Evolutionary conservation across 2,113 vertebrate species (phyloP), one percentile per base, ranked within the genome.

Genomic region (Chloropsis hardwickii): DNA sequence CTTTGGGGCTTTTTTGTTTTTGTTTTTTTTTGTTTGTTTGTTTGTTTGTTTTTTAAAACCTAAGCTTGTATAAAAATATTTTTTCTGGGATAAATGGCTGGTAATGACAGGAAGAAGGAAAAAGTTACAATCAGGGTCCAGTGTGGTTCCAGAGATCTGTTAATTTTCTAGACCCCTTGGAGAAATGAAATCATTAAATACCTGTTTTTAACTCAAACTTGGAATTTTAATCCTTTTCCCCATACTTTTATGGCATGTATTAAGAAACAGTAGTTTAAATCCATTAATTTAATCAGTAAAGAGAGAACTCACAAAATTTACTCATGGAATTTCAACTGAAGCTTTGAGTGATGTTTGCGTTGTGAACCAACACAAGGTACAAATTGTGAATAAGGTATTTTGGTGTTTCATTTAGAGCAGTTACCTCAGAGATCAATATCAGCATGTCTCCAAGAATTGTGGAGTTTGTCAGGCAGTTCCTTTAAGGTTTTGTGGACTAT

Each of bases 371-470:
- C 27, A 24, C 5, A 50, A 42, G 12, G 3, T 65, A 16, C 20
- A 57, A 61, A 48, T n/a, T 10, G 22, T 33, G 37, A 39, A 24
- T n/a, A 4, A 11, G 7, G 11, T 35, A 28, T 66, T 48, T 51
- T 57, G 13, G 3, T 42, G 37, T 39, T 86, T 40, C 15, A 22
- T 71, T 70, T 65, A 13, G 79, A 70, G 16, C 19, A 5, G 7
- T 42, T 87, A 29, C 9, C 18, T 62, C n/a, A 29, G 67, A 66
- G 31, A 31, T 31, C 5, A 8, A 1, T 29, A 44, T 31, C 13
- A 42, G 29, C 2, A 2, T 10, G 69, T 37, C 37, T 40, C 20
- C 11, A 35, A 20, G 10, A 56, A 10, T 5, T 1, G 2, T 15
- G 28, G 24, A 22, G 11, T 11, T 58, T 50, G 12, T 47, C 39